Base-by-base conservation (phyloP, 2,113 vertebrate species). In the Melanerpes aurifrons region DNA sequence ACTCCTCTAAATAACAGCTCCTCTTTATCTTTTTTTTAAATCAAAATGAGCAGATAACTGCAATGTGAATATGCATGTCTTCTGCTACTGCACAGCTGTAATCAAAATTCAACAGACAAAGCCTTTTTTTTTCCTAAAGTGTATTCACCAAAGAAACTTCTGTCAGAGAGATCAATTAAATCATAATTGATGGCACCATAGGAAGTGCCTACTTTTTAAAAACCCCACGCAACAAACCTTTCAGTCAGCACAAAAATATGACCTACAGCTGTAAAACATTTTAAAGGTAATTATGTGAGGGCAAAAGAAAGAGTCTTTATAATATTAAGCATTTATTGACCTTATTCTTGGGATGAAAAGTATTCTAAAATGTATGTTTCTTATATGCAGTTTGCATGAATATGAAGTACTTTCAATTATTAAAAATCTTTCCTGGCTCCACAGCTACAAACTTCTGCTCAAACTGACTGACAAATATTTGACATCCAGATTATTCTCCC, bases 391-490 rank as follows among this genome's bases (percentile, higher is more conserved):
- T 89, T 87, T 83, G 54, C 64, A 87, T 67, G 22, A 91, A 37
- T 54, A 81, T 28, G 43, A 78, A 77, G 26, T 54, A 29, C 54
- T 77, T 86, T 87, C 58, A 87, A 57, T 86, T 70, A 86, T 26
- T 89, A 76, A 69, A 88, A 76, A 63, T 48, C 35, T 50, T 83
- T 88, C 66, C 79, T 90, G 58, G 53, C 75, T 92, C 37, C 35
- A 58, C 35, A 71, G 82, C 87, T 93, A 37, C 6, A 2, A 67
- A 63, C 13, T 80, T 77, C 54, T 67, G 25, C 86, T 84, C 81
- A 78, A 89, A 95, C 15, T 76, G 66, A 61, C 66, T 92, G 73
- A 89, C 57, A 96, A 83, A 85, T 85, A 95, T 81, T 91, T 93
- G 86, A 80, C 86, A 90, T 87, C 40, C 43, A 81, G 75, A 73